Base-by-base conservation (phyloP, 1,140 invertebrate genomes). In the Venturia canescens region DNA sequence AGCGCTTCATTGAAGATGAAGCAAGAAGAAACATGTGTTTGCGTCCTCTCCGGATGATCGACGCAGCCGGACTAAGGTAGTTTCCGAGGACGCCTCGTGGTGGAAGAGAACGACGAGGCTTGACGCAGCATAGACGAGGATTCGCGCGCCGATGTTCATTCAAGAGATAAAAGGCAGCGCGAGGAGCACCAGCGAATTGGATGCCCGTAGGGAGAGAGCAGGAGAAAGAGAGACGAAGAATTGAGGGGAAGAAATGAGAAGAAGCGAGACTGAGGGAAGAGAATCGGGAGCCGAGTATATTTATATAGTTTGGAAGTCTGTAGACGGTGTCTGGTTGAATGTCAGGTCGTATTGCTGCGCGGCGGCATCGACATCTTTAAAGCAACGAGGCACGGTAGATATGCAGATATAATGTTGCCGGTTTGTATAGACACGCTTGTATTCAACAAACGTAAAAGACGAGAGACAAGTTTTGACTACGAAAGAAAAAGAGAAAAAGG, bases 141-240 rank as follows among this genome's bases (percentile, higher is more conserved):
- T 23, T 63, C 60, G 60, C 60, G 57, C n/a, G 38, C 38, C 38
- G 60, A 63, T 13, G 60, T 63, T 63, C 60, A 63, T 63, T 63
- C 23, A 63, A 63, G 27, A 63, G 60, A 23, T 26, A 63, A 26
- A 23, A 63, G n/a, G 60, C 27, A 26, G 3, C 3, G 7, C 4
- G 16, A 26, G 57, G 3, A 63, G 57, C 23, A 11, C 7, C 7
- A 44, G 38, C 7, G 60, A 63, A 63, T 63, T 63, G 60, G 60
- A 63, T 27, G 23, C 23, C 60, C 23, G 23, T 63, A 9, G 23
- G 23, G 9, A 27, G 23, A 63, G 53, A n/a, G n/a, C 11, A n/a
- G 23, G 60, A 26, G 23, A 63, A 23, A 63, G 23, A 63, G 60
- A 63, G 23, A 23, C 7, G 38, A 44, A 44, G 38, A 44, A 9